A percentile compares a stretch with the other conserved stretches of the same genome.
These are phyloP conservation scores for Tympanuchus pallidicinctus DNA, from an alignment of 2,113 vertebrate species.

Conservation along the genomic window DNA sequence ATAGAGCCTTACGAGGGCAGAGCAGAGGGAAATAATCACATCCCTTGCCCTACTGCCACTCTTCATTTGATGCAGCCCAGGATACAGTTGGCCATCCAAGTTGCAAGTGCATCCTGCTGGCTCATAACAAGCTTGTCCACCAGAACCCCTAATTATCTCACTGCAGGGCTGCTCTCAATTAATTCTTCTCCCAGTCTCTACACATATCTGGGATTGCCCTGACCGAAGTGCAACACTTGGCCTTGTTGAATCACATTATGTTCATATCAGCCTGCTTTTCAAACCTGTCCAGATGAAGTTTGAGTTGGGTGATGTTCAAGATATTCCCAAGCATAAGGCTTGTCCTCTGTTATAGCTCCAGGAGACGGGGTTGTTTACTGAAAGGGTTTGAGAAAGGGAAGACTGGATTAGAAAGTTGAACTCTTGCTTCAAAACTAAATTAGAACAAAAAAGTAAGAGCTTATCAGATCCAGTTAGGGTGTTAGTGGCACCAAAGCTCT, in stretches of 20 bases:
- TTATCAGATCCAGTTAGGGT: neutral
- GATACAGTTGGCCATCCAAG: neutral
- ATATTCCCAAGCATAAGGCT: neutral
- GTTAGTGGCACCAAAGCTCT: neutral
- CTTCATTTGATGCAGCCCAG: no score
- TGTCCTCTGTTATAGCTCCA: neutral
- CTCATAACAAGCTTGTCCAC: no score
- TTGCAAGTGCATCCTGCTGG: neutral
- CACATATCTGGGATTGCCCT: neutral
- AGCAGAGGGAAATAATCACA: no score
- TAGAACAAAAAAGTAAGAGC: neutral
- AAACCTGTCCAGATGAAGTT: neutral
- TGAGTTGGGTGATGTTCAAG: neutral
- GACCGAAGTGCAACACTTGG: neutral
- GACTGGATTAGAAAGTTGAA: neutral
- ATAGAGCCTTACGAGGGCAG: no score
- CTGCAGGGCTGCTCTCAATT: no score
- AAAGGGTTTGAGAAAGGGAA: neutral
- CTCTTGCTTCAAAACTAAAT: neutral
- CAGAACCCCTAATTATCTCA: no score
- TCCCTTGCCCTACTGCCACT: no score
- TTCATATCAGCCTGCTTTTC: neutral
- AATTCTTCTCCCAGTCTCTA: neutral
- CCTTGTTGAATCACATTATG: neutral
- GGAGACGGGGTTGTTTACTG: neutral